Evolutionary conservation across 1,140 invertebrate genomes (phyloP).

Genomic region (Homarus americanus): DNA sequence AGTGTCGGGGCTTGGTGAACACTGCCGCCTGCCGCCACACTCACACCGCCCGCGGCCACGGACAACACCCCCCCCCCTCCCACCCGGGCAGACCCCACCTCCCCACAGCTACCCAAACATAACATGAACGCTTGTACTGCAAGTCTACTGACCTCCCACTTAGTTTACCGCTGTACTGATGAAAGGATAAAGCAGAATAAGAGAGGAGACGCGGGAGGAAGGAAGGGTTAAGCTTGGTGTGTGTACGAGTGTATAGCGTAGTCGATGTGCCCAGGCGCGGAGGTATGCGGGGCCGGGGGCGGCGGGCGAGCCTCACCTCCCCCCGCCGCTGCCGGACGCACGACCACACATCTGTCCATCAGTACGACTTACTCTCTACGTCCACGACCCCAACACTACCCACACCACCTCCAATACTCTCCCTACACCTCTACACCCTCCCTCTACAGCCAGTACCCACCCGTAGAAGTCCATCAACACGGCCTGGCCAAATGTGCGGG

Average conservation of each 20-base stretch:
- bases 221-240: background rate
- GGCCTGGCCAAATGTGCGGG: background rate
- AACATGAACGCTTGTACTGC: background rate
- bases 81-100: slow-evolving; percentile 7
- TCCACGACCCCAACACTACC: background rate
- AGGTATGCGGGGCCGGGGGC: slow-evolving; percentile 54
- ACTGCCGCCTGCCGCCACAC: slow-evolving; percentile 21
- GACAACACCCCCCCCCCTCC: background rate
- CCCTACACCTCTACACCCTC: background rate
- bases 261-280: slow-evolving; percentile 38
- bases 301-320: slow-evolving; percentile 9
- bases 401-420: background rate
- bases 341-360: slow-evolving; percentile 36
- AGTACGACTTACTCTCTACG: background rate
- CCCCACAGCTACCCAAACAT: slow-evolving; percentile 16
- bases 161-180: background rate
- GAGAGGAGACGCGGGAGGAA: background rate
- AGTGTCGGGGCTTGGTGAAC: slow-evolving; percentile 37
- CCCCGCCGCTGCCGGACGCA: slow-evolving; percentile 45
- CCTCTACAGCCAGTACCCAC: background rate
- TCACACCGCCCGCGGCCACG: slow-evolving; percentile 10
- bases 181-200: background rate
- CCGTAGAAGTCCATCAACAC: background rate
- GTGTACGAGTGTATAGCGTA: background rate
- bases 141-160: background rate